Evolutionary conservation across 2,888 invertebrate species (phyloP).

Genomic region (Yponomeuta malinellus): DNA sequence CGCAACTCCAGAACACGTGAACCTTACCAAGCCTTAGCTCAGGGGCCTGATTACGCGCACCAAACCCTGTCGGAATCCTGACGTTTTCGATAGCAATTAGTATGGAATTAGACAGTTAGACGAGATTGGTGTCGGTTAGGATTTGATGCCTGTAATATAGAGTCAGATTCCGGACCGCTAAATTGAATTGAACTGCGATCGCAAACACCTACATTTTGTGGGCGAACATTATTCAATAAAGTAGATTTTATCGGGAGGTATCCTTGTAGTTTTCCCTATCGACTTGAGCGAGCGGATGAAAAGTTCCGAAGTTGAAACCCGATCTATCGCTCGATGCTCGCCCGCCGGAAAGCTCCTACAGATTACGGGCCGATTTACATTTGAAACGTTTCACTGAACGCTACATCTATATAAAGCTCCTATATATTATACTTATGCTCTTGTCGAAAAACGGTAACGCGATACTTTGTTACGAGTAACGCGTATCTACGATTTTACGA

Average conservation of each 20-base stretch:
- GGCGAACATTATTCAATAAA: conserved; percentile 18
- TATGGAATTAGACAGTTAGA: no score
- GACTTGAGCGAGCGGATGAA: conserved; percentile 28
- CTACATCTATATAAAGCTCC: conserved; percentile 45
- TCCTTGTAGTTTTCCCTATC: conserved; percentile 18
- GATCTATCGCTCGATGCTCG: conserved; percentile 59
- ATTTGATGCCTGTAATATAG: not conserved
- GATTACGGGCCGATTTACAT: conserved; percentile 69
- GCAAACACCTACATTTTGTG: conserved; percentile 3
- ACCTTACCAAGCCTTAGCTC: no score
- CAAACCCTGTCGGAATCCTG: no score
- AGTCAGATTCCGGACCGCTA: conserved; percentile 6
- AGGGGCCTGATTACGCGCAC: no score
- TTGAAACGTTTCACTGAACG: conserved; percentile 65
- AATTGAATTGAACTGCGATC: conserved; percentile 10
- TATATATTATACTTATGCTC: conserved; percentile 35
- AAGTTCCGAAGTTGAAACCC: conserved; percentile 47
- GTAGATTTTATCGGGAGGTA: conserved; percentile 18
- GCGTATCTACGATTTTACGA: not conserved
- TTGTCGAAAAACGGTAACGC: conserved; percentile 26
- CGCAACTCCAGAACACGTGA: no score
- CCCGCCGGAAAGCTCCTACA: conserved; percentile 48
- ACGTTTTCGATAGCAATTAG: no score
- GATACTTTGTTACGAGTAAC: conserved; percentile 4
- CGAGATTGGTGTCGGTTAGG: no score